phyloP scores from a whole-genome alignment of 2,113 vertebrate species.

The Ancistrus triradiatus region DNA sequence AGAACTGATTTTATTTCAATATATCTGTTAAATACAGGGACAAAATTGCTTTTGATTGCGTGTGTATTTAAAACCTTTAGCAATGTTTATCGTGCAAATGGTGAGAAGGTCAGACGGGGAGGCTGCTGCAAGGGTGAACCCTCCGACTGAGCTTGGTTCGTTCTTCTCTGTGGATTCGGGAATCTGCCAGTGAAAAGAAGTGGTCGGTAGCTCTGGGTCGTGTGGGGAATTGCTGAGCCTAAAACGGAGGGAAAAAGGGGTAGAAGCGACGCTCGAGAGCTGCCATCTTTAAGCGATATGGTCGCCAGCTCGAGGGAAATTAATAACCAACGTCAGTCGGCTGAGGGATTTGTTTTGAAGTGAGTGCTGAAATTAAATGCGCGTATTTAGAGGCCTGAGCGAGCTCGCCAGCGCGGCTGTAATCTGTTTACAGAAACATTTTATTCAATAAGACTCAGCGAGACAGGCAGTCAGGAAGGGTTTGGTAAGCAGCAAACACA shows the following conservation, averaged over 20 bases:
- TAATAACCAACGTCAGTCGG: slow-evolving; percentile 1
- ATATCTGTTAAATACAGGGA: too few relatives aligned
- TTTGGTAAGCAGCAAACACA: neutral
- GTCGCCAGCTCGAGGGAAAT: slow-evolving; percentile 25
- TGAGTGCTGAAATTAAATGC: slow-evolving; percentile 10
- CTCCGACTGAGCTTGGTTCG: too few relatives aligned
- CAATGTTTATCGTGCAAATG: too few relatives aligned
- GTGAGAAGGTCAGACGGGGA: too few relatives aligned
- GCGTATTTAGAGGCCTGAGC: slow-evolving; percentile 2
- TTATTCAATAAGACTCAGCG: neutral
- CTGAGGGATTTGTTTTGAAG: slow-evolving; percentile 24
- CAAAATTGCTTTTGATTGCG: too few relatives aligned
- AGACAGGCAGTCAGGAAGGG: neutral
- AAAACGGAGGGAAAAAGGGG: neutral
- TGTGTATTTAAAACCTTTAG: too few relatives aligned
- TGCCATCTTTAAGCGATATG: neutral
- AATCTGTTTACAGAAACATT: slow-evolving; percentile 17
- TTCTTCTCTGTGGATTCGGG: too few relatives aligned
- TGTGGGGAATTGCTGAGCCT: neutral
- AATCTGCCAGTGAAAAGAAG: too few relatives aligned
- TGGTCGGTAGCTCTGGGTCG: too few relatives aligned
- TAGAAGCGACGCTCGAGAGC: neutral
- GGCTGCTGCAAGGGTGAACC: too few relatives aligned
- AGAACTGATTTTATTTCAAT: too few relatives aligned
- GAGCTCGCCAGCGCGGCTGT: neutral